These are phyloP conservation scores for Junonia oenone DNA, from an alignment of 2,888 invertebrate genomes.

Conservation along the genomic window DNA sequence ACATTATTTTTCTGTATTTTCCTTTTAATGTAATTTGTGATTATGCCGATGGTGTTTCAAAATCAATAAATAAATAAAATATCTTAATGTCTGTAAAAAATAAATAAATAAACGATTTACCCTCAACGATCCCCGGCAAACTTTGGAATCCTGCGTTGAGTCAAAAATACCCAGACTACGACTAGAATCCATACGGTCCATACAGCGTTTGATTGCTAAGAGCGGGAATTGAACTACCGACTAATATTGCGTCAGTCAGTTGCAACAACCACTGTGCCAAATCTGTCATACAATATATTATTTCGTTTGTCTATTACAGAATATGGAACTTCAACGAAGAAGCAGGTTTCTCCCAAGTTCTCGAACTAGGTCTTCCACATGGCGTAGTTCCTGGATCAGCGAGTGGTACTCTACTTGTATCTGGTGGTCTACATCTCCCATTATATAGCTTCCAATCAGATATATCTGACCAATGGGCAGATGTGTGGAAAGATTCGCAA, in stretches of 20 bases:
- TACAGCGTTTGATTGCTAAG: too few species aligned
- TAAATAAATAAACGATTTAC: too few species aligned
- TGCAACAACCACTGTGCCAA: too few species aligned
- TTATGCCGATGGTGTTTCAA: too few species aligned
- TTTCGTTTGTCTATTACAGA: conserved; percentile 51
- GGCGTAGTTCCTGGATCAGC: conserved; percentile 84
- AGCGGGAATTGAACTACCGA: too few species aligned
- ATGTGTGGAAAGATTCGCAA: conserved; percentile 70
- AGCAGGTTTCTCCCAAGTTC: conserved; percentile 84
- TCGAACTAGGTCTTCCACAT: conserved; percentile 82
- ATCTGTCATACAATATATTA: too few species aligned
- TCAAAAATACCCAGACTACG: too few species aligned
- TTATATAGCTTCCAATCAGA: conserved; percentile 60
- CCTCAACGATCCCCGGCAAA: too few species aligned
- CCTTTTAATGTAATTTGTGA: too few species aligned
- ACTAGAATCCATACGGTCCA: too few species aligned
- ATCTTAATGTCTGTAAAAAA: background rate
- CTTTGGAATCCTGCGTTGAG: too few species aligned
- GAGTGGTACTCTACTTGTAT: conserved; percentile 79
- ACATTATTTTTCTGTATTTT: background rate
- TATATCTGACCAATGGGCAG: conserved; percentile 59
- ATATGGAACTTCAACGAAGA: conserved; percentile 86
- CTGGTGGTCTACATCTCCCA: conserved; percentile 82
- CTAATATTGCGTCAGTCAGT: too few species aligned
- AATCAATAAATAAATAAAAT: background rate